These are phyloP conservation scores for Salvator merianae DNA, from an alignment of 2,113 vertebrate species.

Conservation along the genomic window DNA sequence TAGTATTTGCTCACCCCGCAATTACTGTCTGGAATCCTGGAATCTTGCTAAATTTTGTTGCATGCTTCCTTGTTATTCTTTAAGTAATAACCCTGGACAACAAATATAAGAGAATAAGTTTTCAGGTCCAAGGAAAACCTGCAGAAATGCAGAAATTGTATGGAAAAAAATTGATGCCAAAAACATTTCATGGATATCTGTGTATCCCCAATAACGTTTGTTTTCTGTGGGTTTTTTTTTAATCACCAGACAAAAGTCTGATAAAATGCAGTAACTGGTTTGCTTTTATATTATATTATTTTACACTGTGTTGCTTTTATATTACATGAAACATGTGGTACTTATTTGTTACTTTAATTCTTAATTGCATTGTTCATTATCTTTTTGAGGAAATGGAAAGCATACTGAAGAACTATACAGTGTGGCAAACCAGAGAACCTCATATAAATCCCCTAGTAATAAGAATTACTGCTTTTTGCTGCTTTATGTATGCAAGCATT, in stretches of 20 bases:
- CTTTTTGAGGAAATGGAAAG: background rate
- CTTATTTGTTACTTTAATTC: background rate
- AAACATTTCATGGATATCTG: background rate
- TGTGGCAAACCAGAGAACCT: background rate
- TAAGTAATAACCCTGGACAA: background rate
- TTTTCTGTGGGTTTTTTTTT: background rate
- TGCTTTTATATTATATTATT: too few species aligned
- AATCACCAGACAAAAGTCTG: background rate
- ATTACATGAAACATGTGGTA: background rate
- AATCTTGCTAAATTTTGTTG: background rate
- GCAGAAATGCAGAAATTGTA: background rate
- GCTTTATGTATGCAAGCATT: background rate
- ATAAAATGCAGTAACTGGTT: background rate
- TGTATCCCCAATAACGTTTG: background rate
- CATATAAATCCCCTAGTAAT: too few species aligned
- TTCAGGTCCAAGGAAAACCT: too few species aligned
- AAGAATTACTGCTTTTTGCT: background rate
- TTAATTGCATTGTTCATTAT: background rate
- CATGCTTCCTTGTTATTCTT: background rate
- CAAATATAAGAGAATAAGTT: too few species aligned
- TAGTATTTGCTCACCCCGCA: too few species aligned
- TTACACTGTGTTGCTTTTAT: background rate
- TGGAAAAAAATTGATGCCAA: too few species aligned
- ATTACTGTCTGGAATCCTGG: background rate
- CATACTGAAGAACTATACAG: background rate